Conservation (phyloP, 2,888 invertebrate genomes). For the Plagodis pulveraria region DNA sequence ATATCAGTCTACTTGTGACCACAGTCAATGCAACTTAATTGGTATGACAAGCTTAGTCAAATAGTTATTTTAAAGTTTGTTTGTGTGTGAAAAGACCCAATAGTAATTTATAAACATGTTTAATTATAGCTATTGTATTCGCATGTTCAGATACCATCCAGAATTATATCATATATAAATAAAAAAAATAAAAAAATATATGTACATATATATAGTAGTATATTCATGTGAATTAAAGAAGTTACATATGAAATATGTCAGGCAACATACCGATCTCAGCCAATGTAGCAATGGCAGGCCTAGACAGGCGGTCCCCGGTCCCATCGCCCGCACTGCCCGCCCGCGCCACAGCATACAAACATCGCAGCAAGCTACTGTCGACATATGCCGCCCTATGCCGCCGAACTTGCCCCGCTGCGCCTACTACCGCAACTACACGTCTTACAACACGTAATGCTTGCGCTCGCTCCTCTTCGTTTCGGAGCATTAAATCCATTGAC, state of each 20-base stretch:
- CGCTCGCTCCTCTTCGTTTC: slow-evolving; percentile 96
- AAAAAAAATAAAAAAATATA: no score
- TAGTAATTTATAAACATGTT: no score
- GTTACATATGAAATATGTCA: not conserved
- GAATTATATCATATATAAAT: no score
- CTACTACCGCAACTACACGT: slow-evolving; percentile 72
- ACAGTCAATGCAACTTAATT: no score
- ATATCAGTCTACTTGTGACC: no score
- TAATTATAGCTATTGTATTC: no score
- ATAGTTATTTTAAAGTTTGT: no score
- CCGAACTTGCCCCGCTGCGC: slow-evolving; percentile 86
- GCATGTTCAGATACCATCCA: no score
- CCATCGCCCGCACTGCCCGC: slow-evolving; percentile 90
- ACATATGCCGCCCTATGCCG: slow-evolving; percentile 89
- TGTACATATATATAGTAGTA: no score
- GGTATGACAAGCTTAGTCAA: no score
- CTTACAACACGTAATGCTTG: slow-evolving; percentile 95
- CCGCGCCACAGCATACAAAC: slow-evolving; percentile 91
- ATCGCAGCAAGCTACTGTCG: slow-evolving; percentile 90
- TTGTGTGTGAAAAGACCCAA: no score
- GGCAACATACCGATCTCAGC: slow-evolving; percentile 91
- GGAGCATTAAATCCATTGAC: slow-evolving; percentile 94
- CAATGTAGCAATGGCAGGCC: slow-evolving; percentile 94
- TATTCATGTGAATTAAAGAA: no score
- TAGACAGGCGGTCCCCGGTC: slow-evolving; percentile 90